These are phyloP conservation scores for Procavia capensis DNA, from an alignment of 2,113 vertebrate species.

Conservation along the genomic window DNA sequence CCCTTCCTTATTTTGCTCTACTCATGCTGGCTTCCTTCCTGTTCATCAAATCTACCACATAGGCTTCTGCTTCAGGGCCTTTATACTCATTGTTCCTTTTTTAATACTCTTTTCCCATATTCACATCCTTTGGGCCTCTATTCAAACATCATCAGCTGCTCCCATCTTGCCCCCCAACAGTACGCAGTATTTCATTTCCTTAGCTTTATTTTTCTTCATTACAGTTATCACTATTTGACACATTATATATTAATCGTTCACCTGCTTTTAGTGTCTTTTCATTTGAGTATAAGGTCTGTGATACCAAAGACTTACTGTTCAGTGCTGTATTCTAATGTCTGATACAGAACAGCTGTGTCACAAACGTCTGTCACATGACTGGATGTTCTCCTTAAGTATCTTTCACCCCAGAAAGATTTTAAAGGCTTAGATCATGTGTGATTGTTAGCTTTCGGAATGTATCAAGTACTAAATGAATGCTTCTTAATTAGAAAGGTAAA, in stretches of 20 bases:
- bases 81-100: background rate
- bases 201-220: background rate
- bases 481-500: conserved; percentile 52
- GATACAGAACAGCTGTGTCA: background rate
- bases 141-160: background rate
- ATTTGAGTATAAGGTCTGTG: background rate
- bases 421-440: conserved; percentile 20
- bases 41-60: conserved; percentile 15
- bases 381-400: background rate
- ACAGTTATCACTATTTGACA: background rate
- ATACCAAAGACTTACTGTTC: background rate
- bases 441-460: background rate
- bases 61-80: background rate
- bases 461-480: conserved; percentile 8
- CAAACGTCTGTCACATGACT: background rate
- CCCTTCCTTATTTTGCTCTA: background rate
- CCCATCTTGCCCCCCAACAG: background rate
- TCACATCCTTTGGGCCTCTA: background rate
- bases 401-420: background rate
- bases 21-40: background rate
- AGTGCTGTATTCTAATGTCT: background rate
- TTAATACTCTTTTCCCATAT: background rate
- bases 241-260: background rate
- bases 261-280: background rate
- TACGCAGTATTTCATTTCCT: background rate